Evolutionary conservation across 1,140 invertebrate species (phyloP), one percentile per base, ranked within the genome.

Genomic region (Anoplophora glabripennis): DNA sequence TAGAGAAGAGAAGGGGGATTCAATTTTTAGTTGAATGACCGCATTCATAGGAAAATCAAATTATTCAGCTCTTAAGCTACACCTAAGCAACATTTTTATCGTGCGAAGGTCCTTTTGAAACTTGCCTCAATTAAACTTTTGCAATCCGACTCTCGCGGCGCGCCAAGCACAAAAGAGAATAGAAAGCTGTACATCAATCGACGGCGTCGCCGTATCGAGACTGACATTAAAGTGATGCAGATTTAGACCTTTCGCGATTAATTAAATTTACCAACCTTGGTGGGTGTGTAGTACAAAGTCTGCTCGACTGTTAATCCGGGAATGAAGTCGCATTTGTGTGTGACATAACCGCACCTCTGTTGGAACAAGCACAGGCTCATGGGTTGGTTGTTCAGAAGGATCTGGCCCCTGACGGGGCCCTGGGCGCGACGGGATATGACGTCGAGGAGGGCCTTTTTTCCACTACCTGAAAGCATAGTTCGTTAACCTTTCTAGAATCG

Each of bases 371-470:
- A 84, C 28, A 86, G 79, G 17, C 89, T 90, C 55, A 96, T 77
- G 0, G 90, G 85, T 0, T 89, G 86, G 3, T 90, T 90, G 73
- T 94, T 93, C 0, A 96, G 81, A 0, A 92, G 81, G 12, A 96
- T 89, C 71, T 93, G 89, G 0, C 93, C 93, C 57, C 91, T 80
- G 51, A 86, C 85, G 48, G 86, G 83, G 3, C 87, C 89, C 65
- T 82, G 79, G 1, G 81, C 83, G 40, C 89, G 79, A n/a, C 92
- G 82, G 5, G 91, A 89, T 28, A 96, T 94, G 1, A 96, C 92
- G 72, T 96, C 93, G 4, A 96, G 77, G 1, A 96, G 79, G 0
- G 93, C 92, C 52, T 90, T 81, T 74, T 96, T 96, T 0, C 94
- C 93, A 63, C 92, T 94, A 11, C 89, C 89, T 89, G 62, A 7